Evolutionary conservation across 1,140 invertebrate species (phyloP).

Genomic region (Pseudomyrmex pallidus): DNA sequence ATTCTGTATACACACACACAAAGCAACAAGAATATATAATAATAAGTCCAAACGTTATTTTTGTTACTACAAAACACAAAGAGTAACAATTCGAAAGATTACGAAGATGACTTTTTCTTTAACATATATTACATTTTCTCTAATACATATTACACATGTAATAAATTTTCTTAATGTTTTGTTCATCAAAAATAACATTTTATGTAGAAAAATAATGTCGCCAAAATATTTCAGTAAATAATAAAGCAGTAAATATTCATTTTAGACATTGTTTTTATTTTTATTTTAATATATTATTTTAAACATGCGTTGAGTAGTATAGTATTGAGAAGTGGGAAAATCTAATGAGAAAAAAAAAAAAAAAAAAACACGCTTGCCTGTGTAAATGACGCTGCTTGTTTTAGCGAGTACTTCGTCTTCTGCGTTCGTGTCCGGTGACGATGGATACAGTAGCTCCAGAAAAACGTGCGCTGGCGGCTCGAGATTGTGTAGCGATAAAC

Average conservation of each 20-base stretch:
- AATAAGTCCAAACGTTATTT: too few species aligned
- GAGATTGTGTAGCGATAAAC: slow-evolving; percentile 83
- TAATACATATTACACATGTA: too few species aligned
- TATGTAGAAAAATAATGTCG: background rate
- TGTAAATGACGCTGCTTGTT: slow-evolving; percentile 73
- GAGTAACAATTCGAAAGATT: too few species aligned
- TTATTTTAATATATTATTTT: too few species aligned
- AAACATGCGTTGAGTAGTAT: too few species aligned
- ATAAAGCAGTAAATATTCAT: background rate
- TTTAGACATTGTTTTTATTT: background rate
- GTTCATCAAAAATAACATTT: too few species aligned
- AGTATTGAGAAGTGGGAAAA: background rate
- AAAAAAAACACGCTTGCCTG: slow-evolving; percentile 79
- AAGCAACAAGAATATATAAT: too few species aligned
- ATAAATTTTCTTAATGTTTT: too few species aligned
- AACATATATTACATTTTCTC: too few species aligned
- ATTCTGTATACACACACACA: too few species aligned
- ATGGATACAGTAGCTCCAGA: slow-evolving; percentile 78
- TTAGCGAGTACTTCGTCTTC: slow-evolving; percentile 78
- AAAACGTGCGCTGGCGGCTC: slow-evolving; percentile 81
- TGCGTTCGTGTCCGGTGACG: slow-evolving; percentile 42
- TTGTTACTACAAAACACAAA: too few species aligned
- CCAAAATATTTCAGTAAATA: background rate
- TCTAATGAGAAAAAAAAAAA: background rate
- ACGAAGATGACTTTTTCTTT: too few species aligned